Evolutionary conservation across 2,888 invertebrate species (phyloP).

Genomic region (Hypena proboscidalis): DNA sequence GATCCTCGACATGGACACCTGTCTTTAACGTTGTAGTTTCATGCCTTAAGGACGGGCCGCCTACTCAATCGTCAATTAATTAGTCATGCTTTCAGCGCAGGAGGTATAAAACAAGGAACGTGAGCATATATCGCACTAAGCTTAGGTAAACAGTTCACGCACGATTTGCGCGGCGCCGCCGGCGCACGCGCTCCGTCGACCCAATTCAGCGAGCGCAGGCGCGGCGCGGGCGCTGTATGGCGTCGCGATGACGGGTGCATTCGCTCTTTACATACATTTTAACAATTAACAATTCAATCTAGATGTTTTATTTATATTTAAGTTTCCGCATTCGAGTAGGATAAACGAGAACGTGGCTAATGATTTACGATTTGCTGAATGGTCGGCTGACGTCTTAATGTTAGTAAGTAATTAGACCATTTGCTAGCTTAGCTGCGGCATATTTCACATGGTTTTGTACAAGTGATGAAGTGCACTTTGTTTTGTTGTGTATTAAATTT

Average conservation of each 20-base stretch:
- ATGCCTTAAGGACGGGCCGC: conserved; percentile 16
- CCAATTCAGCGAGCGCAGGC: conserved; percentile 55
- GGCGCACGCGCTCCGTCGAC: conserved; percentile 65
- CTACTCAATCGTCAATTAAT: conserved; percentile 39
- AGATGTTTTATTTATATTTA: conserved; percentile 39
- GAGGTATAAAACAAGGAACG: conserved; percentile 35
- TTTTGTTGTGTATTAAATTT: background rate
- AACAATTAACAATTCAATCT: conserved; percentile 41
- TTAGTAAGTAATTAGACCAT: conserved; percentile 5
- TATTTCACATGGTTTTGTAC: background rate
- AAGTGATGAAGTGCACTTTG: background rate
- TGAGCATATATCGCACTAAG: conserved; percentile 41
- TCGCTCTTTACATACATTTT: conserved; percentile 39
- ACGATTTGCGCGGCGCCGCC: conserved; percentile 70
- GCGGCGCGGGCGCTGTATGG: conserved; percentile 39
- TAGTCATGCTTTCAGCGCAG: conserved; percentile 45
- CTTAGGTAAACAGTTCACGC: conserved; percentile 64
- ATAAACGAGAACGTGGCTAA: conserved; percentile 19
- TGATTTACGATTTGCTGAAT: conserved; percentile 4
- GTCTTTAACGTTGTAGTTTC: background rate
- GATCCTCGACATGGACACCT: too few species aligned
- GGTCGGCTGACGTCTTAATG: background rate
- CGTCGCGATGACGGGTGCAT: conserved; percentile 43
- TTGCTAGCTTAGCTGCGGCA: background rate
- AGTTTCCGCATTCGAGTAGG: conserved; percentile 26